Evolutionary conservation across 2,888 invertebrate species (phyloP).

Genomic region (Epirrita christyi): DNA sequence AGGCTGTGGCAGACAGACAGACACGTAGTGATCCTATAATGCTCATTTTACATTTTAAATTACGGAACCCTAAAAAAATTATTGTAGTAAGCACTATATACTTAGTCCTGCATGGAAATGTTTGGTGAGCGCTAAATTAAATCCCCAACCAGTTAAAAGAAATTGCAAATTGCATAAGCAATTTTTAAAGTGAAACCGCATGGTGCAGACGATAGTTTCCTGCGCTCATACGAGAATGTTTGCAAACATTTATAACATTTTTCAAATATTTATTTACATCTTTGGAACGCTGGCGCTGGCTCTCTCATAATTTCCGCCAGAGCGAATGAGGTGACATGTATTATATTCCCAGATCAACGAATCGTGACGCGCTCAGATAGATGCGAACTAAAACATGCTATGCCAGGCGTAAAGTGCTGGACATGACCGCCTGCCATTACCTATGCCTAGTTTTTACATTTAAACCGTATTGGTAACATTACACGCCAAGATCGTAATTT

Average conservation of each 20-base stretch:
- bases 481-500: not conserved
- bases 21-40: no score
- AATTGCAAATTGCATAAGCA: constrained; percentile 40
- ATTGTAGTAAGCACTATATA: not conserved
- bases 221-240: constrained; percentile 34
- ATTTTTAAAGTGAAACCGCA: constrained; percentile 40
- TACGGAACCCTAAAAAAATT: no score
- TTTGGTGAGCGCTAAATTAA: constrained; percentile 15
- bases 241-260: constrained; percentile 39
- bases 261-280: constrained; percentile 41
- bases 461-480: constrained; percentile 3
- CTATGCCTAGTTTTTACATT: not conserved
- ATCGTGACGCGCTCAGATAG: constrained; percentile 19
- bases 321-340: constrained; percentile 29
- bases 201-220: constrained; percentile 34
- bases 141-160: constrained; percentile 33
- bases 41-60: no score
- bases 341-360: constrained; percentile 27
- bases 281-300: constrained; percentile 40
- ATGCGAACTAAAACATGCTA: constrained; percentile 15
- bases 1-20: no score
- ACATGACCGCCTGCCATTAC: constrained; percentile 5
- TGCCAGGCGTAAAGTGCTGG: constrained; percentile 7
- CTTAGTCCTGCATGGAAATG: not conserved
- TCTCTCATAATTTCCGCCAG: constrained; percentile 46